Evolutionary conservation across 2,888 invertebrate species (phyloP), one percentile per base, ranked within the genome.

Genomic region (Danaus chrysippus): DNA sequence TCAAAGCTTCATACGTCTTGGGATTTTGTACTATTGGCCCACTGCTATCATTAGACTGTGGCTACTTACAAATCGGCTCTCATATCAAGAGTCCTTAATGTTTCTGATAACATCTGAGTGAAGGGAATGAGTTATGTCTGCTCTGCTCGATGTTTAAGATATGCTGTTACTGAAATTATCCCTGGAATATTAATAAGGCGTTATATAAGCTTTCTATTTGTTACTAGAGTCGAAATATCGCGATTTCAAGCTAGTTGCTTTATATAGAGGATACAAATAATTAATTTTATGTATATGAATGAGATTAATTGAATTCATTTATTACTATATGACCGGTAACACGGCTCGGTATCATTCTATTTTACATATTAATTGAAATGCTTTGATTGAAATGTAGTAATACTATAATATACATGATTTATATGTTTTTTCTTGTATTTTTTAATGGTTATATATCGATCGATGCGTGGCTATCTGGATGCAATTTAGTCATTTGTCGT

Each of bases 401-500:
- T 44, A 42, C 61, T 46, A 58, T 63, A 63, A 63, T 65, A 54
- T 58, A 62, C 55, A 43, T 62, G 42, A 58, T 61, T 54, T 57
- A 63, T 62, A 62, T 58, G 42, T 49, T 56, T 56, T 52, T 55
- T 58, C 52, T 72, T 75, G 76, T 82, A 3, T 23, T 23, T 23
- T 23, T 1, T 23, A 34, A 34, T 34, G 23, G 23, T 6, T 34
- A 5, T 6, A 34, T 34, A 34, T 34, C 8, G 23, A 34, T 34
- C 23, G 23, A 34, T 34, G 1, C 23, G 3, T 5, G 23, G 23
- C 23, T 34, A 34, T 34, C 23, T 34, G 23, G 73, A 73, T 70
- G 79, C 80, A 83, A 84, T 86, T 85, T 84, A 84, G 82, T 81
- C 79, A 84, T 84, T 82, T 82, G 81, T 81, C 77, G 77, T 71